Conservation (phyloP, 2,797 vertebrate species). For the Anabacerthia variegaticeps region DNA sequence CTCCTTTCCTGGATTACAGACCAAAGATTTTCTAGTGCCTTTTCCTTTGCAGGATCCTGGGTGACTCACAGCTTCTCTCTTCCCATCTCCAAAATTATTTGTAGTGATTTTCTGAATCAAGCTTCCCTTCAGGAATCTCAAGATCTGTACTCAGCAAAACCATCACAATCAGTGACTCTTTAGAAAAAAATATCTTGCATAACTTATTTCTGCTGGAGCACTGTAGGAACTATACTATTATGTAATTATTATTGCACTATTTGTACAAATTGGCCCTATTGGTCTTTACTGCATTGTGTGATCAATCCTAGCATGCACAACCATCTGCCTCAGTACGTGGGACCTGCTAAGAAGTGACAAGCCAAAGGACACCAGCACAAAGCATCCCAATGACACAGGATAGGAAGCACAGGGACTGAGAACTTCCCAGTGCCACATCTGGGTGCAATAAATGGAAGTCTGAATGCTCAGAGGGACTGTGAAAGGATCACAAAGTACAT, state of each 20-base stretch:
- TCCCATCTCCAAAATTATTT: neutral
- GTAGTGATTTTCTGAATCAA: neutral
- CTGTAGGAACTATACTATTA: neutral
- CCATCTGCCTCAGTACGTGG: fast-evolving
- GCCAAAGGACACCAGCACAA: neutral
- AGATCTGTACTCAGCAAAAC: neutral
- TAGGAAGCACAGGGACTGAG: neutral
- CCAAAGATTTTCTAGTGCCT: neutral
- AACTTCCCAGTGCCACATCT: neutral
- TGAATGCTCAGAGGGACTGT: fast-evolving
- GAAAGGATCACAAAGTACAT: neutral
- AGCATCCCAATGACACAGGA: neutral
- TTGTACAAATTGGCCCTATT: neutral
- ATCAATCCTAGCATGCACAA: neutral
- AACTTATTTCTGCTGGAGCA: neutral
- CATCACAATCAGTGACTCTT: neutral
- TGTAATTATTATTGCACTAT: neutral
- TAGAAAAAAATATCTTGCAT: neutral
- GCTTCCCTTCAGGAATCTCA: neutral
- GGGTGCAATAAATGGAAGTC: neutral
- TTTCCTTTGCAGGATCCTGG: neutral
- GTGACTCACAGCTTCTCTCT: neutral
- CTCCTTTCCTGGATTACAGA: neutral
- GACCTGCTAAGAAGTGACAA: neutral
- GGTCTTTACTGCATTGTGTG: neutral